phyloP scores from a whole-genome alignment of 2,888 invertebrate species.

The Andrena marginata region DNA sequence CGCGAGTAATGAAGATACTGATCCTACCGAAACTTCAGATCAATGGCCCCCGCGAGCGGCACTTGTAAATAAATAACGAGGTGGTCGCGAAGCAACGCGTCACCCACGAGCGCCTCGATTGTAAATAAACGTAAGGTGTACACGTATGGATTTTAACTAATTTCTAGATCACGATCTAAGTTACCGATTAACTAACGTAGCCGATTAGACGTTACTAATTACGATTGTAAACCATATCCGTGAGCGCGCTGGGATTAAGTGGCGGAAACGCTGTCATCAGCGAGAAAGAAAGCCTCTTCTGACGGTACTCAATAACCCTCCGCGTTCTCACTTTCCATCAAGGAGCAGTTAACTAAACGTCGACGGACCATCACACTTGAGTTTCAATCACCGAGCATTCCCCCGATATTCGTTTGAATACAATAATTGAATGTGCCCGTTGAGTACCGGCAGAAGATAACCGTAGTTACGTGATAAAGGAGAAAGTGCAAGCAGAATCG shows the following conservation, averaged over 20 bases:
- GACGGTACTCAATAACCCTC: background rate
- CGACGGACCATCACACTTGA: too few relatives aligned
- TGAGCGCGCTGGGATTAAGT: conserved; percentile 65
- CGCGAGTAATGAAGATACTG: too few relatives aligned
- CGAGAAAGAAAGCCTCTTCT: background rate
- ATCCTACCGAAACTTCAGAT: background rate
- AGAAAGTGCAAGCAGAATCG: background rate
- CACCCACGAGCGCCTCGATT: conserved; percentile 47
- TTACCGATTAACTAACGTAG: conserved; percentile 73
- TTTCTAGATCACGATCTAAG: conserved; percentile 72
- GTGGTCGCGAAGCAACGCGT: conserved; percentile 9
- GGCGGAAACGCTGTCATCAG: conserved; percentile 15
- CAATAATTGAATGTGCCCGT: background rate
- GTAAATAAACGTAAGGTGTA: conserved; percentile 71
- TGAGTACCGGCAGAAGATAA: background rate
- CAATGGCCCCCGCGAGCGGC: conserved; percentile 1
- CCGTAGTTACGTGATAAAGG: background rate
- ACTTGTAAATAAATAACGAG: conserved; percentile 44
- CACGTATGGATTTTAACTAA: conserved; percentile 67
- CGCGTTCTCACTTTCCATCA: too few relatives aligned
- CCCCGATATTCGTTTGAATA: too few relatives aligned
- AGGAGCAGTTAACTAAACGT: too few relatives aligned
- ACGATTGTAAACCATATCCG: conserved; percentile 79
- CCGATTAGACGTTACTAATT: conserved; percentile 72
- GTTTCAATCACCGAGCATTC: too few relatives aligned